Base-by-base conservation (phyloP, 2,113 vertebrate genomes). In the Sakesphorus luctuosus region DNA sequence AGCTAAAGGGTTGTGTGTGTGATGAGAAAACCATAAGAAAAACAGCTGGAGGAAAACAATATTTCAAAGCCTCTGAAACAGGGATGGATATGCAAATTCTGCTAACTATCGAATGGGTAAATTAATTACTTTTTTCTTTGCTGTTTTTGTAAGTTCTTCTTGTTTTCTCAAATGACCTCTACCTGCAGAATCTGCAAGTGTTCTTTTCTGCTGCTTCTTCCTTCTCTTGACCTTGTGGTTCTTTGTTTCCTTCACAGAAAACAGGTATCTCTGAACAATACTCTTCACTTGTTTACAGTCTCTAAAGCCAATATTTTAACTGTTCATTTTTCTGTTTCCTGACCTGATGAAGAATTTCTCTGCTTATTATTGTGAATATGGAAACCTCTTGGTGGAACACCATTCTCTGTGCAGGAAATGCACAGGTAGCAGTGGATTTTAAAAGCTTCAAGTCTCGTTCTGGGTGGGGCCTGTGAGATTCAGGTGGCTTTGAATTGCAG, bases 21-120 rank as follows among this genome's bases (percentile, higher is more conserved):
- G n/a, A 91, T 63, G 77, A 88, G 92, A 96, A 97, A 87, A 84
- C 49, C n/a, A 86, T 94, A 95, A 84, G 96, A 80, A 82, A 95
- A 93, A 94, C 97, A 98, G 97, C 97, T 97, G 96, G 81, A 89
- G 47, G 55, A 91, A 92, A 91, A 24, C 29, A 82, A 55, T 84
- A 88, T 94, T 89, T 86, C 68, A 94, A 94, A 91, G 94, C 78
- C 72, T 95, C 56, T 40, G 14, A 44, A 63, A 59, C 31, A 53
- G 28, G 56, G 29, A 68, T 82, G 53, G 49, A 35, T 89, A 89
- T 93, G 88, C 80, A 96, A 93, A 95, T 96, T 61, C 23, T 78
- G 29, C 43, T 84, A 89, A 78, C 40, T 62, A 24, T 3, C 72
- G 58, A 89, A 77, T 55, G 20, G 77, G 50, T 68, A 56, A 79